phyloP scores from a whole-genome alignment of 2,797 vertebrate genomes.

The Cichlasoma orientale region DNA sequence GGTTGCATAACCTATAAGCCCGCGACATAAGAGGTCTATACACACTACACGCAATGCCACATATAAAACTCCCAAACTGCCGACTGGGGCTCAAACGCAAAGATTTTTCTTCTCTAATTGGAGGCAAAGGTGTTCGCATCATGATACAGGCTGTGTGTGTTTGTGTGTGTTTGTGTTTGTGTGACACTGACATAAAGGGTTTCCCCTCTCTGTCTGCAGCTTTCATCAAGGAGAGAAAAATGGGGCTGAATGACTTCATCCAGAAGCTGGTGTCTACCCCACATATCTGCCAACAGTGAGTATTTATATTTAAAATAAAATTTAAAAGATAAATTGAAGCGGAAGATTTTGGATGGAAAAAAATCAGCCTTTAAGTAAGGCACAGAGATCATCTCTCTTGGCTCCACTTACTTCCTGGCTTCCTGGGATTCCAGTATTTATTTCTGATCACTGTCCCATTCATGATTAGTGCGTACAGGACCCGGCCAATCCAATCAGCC shows the following conservation, averaged over 20 bases:
- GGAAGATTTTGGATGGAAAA: not conserved
- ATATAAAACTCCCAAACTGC: conserved; percentile 9
- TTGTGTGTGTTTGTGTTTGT: not conserved
- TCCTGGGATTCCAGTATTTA: conserved; percentile 1
- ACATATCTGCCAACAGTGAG: conserved; percentile 87
- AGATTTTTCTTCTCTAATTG: not conserved
- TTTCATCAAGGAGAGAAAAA: conserved; percentile 86
- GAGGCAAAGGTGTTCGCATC: not conserved
- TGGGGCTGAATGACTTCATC: conserved; percentile 86
- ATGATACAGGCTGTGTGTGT: not conserved
- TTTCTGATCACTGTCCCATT: conserved; percentile 26
- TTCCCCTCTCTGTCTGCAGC: conserved; percentile 63
- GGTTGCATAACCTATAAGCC: conserved; percentile 70
- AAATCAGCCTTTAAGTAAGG: not conserved
- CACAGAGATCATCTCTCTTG: not conserved
- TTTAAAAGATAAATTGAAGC: not conserved
- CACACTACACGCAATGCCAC: conserved; percentile 17
- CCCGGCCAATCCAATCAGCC: conserved; percentile 60
- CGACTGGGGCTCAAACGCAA: conserved; percentile 17
- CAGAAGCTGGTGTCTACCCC: conserved; percentile 84
- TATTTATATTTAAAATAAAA: conserved; percentile 18
- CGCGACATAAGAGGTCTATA: conserved; percentile 40
- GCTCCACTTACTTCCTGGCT: conserved; percentile 5
- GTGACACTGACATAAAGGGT: conserved; percentile 16
- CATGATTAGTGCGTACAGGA: conserved; percentile 12